Base-by-base conservation (phyloP, 2,888 invertebrate species). In the Emmelina monodactyla region DNA sequence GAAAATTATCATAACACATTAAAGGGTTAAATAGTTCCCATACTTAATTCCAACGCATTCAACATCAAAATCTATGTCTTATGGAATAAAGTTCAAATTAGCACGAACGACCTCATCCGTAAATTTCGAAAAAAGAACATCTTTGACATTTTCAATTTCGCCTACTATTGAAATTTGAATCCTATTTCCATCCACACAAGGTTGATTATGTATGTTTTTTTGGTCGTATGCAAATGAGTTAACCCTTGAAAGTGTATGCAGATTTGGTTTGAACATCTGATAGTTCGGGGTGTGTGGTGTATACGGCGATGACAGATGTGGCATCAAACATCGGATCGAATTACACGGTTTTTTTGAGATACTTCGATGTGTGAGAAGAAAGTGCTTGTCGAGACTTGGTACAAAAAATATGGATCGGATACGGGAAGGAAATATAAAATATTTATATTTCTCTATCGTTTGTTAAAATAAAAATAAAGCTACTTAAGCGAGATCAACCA, bases 281-380 rank as follows among this genome's bases (percentile, higher is more conserved):
- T 37, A 48, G 45, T 52, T 53, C 38, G 48, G 55, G 69, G 73
- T 72, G 65, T 55, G 55, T 55, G 49, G 30, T 69, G 69, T 68
- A 67, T 67, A 64, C 54, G 51, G 51, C 62, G 78, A 52, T 79
- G 78, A 79, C 78, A 79, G 78, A 76, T 79, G 78, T 25, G 25
- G 25, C 9, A 25, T 25, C n/a, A 65, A 66, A 68, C 60, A 68
- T 50, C 49, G 53, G 64, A 55, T 72, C 65, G 48, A 38, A 51
- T 75, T 69, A 60, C 69, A 25, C 9, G 25, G n/a, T n/a, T n/a
- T n/a, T n/a, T n/a, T n/a, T n/a, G n/a, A n/a, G n/a, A n/a, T n/a
- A n/a, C 11, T 7, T 25, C 3, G 3, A 25, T 10, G 25, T 10
- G 25, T 25, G 6, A 25, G n/a, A 7, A 25, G 25, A 25, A 25